These are phyloP conservation scores for Sapayoa aenigma DNA, from an alignment of 2,113 vertebrate species.

Conservation along the genomic window DNA sequence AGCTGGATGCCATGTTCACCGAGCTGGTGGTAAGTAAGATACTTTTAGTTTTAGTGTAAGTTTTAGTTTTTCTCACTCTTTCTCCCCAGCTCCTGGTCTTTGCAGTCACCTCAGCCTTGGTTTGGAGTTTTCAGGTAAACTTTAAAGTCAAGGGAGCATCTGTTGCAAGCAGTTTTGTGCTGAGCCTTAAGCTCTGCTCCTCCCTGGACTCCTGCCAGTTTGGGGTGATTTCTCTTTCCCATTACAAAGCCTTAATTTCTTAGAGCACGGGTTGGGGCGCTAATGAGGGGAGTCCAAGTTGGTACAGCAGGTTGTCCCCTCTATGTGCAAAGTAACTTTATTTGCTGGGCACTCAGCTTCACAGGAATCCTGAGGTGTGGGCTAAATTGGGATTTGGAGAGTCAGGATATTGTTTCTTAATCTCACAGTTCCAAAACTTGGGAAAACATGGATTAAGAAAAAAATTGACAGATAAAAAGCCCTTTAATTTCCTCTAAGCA, in stretches of 20 bases:
- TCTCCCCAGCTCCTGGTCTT: neutral
- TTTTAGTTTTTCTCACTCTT: too few species aligned
- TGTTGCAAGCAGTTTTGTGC: neutral
- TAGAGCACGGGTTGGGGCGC: neutral
- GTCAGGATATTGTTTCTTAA: neutral
- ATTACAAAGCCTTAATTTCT: neutral
- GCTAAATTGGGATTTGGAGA: neutral
- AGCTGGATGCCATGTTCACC: slow-evolving; percentile 93
- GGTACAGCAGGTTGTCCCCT: neutral
- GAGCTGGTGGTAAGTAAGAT: slow-evolving; percentile 89
- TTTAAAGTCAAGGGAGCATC: neutral
- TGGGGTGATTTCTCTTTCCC: neutral
- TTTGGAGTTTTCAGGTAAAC: neutral
- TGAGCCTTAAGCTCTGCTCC: neutral
- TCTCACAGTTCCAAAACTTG: neutral
- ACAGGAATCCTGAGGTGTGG: neutral
- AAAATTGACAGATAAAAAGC: neutral
- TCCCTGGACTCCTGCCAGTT: neutral
- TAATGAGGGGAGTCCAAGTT: neutral
- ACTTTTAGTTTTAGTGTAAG: neutral
- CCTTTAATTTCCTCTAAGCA: neutral
- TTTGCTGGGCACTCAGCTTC: neutral
- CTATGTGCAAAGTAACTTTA: neutral
- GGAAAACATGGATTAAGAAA: neutral
- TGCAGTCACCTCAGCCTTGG: neutral